Evolutionary conservation across 2,888 invertebrate species (phyloP).

Genomic region (Glyphotaelius pellucidus): DNA sequence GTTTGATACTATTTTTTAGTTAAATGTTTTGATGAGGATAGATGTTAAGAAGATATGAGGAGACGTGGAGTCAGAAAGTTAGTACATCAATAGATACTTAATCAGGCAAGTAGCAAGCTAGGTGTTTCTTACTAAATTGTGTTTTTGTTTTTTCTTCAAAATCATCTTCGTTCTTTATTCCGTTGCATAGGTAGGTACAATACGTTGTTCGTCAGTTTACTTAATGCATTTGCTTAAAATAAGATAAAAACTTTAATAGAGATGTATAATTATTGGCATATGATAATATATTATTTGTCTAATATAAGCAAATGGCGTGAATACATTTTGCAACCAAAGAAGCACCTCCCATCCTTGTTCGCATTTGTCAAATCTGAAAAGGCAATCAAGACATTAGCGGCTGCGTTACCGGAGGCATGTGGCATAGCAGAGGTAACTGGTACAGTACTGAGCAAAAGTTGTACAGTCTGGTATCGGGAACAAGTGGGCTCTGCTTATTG

Average conservation of each 20-base stretch:
- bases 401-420: conserved; percentile 32
- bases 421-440: neutral
- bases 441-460: neutral
- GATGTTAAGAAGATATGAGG: too few relatives aligned
- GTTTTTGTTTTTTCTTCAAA: too few relatives aligned
- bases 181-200: too few relatives aligned
- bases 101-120: too few relatives aligned
- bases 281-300: neutral
- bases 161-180: too few relatives aligned
- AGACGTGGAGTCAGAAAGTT: too few relatives aligned
- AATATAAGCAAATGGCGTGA: neutral
- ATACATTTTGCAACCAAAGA: neutral
- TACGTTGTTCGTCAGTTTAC: too few relatives aligned
- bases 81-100: too few relatives aligned
- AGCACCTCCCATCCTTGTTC: neutral
- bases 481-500: neutral
- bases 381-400: conserved; percentile 35
- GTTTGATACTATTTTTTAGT: too few relatives aligned
- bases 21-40: too few relatives aligned
- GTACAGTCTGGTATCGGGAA: neutral
- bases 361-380: conserved; percentile 28
- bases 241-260: neutral
- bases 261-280: neutral
- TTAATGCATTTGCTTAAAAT: neutral
- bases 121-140: too few relatives aligned